phyloP scores from a whole-genome alignment of 2,888 invertebrate genomes.

The Melieria picta region DNA sequence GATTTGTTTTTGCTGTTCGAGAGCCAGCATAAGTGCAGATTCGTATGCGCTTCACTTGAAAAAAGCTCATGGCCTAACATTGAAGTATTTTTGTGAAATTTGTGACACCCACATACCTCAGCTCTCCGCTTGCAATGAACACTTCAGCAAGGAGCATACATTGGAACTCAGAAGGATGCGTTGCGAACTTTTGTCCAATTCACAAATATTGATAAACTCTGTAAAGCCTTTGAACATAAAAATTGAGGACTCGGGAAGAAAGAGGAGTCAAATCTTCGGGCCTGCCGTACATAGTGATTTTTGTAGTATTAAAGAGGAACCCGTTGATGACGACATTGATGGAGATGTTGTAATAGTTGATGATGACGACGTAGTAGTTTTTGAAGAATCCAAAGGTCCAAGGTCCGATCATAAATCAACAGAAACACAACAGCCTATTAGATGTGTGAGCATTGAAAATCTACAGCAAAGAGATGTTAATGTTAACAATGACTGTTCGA shows the following conservation, averaged over 20 bases:
- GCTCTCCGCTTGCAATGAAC: slow-evolving; percentile 33
- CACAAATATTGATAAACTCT: slow-evolving; percentile 27
- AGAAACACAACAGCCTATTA: slow-evolving; percentile 1
- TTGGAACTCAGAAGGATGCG: slow-evolving; percentile 33
- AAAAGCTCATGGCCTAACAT: slow-evolving; percentile 36
- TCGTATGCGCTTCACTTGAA: slow-evolving; percentile 41
- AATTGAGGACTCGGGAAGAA: slow-evolving; percentile 1
- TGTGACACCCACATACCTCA: slow-evolving; percentile 38
- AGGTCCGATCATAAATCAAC: neutral
- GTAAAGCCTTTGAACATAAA: slow-evolving; percentile 35
- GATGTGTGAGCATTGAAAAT: slow-evolving; percentile 9
- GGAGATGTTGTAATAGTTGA: slow-evolving; percentile 39
- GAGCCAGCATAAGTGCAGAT: slow-evolving; percentile 30
- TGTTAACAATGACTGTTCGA: too few species aligned
- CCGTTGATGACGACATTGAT: slow-evolving; percentile 24
- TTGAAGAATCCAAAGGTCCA: slow-evolving; percentile 29
- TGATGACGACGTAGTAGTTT: slow-evolving; percentile 43
- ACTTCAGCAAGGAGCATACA: slow-evolving; percentile 35
- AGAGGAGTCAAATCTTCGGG: neutral
- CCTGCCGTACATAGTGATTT: neutral
- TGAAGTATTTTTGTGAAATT: slow-evolving; percentile 43
- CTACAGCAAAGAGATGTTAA: neutral
- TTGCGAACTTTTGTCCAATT: slow-evolving; percentile 38
- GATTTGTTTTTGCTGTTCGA: slow-evolving; percentile 42
- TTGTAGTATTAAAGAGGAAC: slow-evolving; percentile 33